These are phyloP conservation scores for Hirtodrosophila cameraria DNA, from an alignment of 2,888 invertebrate genomes.

Conservation along the genomic window DNA sequence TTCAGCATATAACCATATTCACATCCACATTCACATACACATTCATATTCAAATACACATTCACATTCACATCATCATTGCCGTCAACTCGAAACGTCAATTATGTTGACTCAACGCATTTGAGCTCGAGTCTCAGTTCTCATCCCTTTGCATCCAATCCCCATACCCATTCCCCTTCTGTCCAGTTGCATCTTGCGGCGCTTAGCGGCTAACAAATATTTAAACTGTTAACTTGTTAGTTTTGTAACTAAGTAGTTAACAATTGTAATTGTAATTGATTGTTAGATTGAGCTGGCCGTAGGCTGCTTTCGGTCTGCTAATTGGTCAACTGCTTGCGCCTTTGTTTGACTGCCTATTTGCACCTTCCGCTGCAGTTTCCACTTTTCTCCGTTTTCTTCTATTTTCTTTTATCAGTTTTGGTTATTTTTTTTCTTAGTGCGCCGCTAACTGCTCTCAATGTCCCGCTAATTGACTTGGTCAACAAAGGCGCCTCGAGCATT, in stretches of 20 bases:
- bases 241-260: slow-evolving; percentile 45
- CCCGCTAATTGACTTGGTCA: slow-evolving; percentile 72
- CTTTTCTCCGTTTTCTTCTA: slow-evolving; percentile 10
- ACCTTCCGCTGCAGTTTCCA: slow-evolving; percentile 41
- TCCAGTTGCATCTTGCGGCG: slow-evolving; percentile 49
- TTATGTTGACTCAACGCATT: slow-evolving; percentile 76
- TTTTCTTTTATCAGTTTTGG: slow-evolving; percentile 9
- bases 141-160: background rate
- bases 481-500: slow-evolving; percentile 61
- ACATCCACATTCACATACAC: slow-evolving; percentile 4
- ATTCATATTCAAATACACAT: slow-evolving; percentile 26
- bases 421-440: slow-evolving; percentile 24
- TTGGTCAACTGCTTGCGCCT: slow-evolving; percentile 77
- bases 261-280: slow-evolving; percentile 66
- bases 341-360: slow-evolving; percentile 72
- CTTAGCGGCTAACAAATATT: slow-evolving; percentile 68
- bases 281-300: background rate
- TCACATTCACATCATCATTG: slow-evolving; percentile 40
- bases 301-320: slow-evolving; percentile 46
- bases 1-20: slow-evolving; percentile 12
- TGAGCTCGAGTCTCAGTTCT: slow-evolving; percentile 37
- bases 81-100: slow-evolving; percentile 78
- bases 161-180: background rate
- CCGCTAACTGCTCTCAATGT: slow-evolving; percentile 79
- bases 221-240: slow-evolving; percentile 54